Percentiles rank a stretch among this genome's conserved stretches.
Evolutionary conservation across 35 echinoderm and acorn worm species (phyloP).

Genomic region (Apostichopus japonicus): DNA sequence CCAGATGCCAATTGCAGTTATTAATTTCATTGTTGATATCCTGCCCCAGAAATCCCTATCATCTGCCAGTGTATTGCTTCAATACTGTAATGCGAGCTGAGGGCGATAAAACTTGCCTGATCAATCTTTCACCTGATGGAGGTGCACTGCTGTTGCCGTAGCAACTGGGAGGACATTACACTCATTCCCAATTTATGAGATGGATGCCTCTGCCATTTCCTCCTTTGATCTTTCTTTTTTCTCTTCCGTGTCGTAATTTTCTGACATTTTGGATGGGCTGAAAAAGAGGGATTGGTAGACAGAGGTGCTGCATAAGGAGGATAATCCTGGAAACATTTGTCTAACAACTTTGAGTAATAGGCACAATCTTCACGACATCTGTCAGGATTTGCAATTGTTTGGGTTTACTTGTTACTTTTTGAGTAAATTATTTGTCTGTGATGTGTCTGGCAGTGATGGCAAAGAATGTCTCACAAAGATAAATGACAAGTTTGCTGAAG

Average conservation of each 20-base stretch:
- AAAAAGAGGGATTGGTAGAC: neutral
- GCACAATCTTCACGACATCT: neutral
- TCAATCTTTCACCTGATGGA: neutral
- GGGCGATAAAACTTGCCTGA: neutral
- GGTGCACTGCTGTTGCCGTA: neutral
- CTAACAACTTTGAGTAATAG: neutral
- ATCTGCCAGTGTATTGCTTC: neutral
- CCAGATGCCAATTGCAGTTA: neutral
- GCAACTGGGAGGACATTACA: neutral
- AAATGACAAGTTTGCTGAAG: too few relatives aligned
- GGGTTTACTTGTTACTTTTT: too few relatives aligned
- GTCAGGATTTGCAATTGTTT: neutral
- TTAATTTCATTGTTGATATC: conserved; percentile 1
- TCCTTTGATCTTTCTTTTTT: neutral
- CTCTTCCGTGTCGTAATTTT: neutral
- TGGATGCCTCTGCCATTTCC: neutral
- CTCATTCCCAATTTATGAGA: neutral
- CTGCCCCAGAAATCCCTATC: neutral
- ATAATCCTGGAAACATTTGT: neutral
- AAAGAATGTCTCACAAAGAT: too few relatives aligned
- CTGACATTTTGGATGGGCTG: neutral
- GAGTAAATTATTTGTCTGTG: too few relatives aligned
- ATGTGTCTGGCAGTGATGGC: too few relatives aligned
- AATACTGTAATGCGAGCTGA: neutral
- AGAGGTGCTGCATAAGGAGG: neutral